Evolutionary conservation across 2,113 vertebrate species (phyloP), one percentile per base, ranked within the genome.

Genomic region (Galeopterus variegatus): DNA sequence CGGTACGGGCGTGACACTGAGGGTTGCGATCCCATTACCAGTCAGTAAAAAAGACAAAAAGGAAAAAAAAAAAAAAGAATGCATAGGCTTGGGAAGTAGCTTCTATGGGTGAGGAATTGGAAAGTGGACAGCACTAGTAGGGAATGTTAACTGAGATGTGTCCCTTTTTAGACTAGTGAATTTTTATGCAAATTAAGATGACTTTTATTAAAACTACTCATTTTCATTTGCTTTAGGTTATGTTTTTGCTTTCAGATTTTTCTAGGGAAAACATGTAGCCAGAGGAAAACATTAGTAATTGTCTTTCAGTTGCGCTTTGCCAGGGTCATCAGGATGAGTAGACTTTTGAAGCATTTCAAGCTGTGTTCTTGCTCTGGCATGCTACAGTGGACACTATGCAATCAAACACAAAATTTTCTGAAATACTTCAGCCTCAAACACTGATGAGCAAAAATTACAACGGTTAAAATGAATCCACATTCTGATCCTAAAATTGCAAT

Each of bases 401-500:
- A 15, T 80, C 14, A 88, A 87, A 70, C 2, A 13, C 10, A 62
- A 70, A 79, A 62, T 2, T 14, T 85, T 19, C 26, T 58, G 9
- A 19, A 82, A 85, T 67, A 52, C 45, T 31, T 75, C 54, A 75
- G 19, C 31, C 9, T 64, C 23, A 69, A 75, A 90, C 64, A 80
- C 82, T 86, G 69, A 95, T 17, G 94, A 50, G 18, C 72, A 97
- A 93, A 6, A 1, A 58, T 93, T 91, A 8, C 10, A 8, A 21
- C 8, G 14, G 8, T 73, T n/a, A 54, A 62, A 95, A 89, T 58
- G 13, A 92, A 60, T 83, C 17, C 13, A 11, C 89, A 86, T 95
- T 95, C n/a, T 91, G 54, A 96, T 23, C 21, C 87, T 90, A 13
- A 93, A 90, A 64, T 48, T 75, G 0, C 11, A 91, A 77, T n/a